Percentiles rank a stretch among this genome's conserved stretches.
phyloP scores from a whole-genome alignment of 2,113 vertebrate species.

The Psittacara wagleri region DNA sequence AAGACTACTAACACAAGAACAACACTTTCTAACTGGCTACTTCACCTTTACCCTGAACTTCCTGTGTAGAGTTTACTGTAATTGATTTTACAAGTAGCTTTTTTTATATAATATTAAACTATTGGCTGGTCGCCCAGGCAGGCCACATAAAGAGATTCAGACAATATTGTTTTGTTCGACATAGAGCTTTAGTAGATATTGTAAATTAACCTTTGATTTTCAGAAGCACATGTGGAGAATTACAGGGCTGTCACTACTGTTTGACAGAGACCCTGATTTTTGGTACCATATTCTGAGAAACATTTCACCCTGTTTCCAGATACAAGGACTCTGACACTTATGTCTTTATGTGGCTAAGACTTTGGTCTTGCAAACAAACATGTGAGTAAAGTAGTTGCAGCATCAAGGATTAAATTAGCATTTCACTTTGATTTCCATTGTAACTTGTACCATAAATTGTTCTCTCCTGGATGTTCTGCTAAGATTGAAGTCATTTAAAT shows the following conservation, averaged over 20 bases:
- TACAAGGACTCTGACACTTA: not conserved
- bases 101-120: conserved; percentile 1
- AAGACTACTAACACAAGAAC: not conserved
- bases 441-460: not conserved
- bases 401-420: not conserved
- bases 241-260: not conserved
- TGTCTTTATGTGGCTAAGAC: not conserved
- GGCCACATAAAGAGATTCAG: not conserved
- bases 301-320: not conserved
- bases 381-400: not conserved
- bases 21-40: not conserved
- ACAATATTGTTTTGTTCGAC: not conserved
- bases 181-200: not conserved
- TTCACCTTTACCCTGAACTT: conserved; percentile 6
- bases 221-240: not conserved
- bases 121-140: not conserved
- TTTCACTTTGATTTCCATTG: not conserved
- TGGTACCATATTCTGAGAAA: not conserved
- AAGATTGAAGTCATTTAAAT: not conserved
- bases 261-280: not conserved
- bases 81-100: conserved; percentile 48
- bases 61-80: not conserved
- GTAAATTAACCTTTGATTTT: conserved; percentile 6
- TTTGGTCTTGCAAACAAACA: not conserved
- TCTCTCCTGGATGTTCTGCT: not conserved